Evolutionary conservation across 2,797 vertebrate genomes (phyloP).

Genomic region (Trachurus trachurus): DNA sequence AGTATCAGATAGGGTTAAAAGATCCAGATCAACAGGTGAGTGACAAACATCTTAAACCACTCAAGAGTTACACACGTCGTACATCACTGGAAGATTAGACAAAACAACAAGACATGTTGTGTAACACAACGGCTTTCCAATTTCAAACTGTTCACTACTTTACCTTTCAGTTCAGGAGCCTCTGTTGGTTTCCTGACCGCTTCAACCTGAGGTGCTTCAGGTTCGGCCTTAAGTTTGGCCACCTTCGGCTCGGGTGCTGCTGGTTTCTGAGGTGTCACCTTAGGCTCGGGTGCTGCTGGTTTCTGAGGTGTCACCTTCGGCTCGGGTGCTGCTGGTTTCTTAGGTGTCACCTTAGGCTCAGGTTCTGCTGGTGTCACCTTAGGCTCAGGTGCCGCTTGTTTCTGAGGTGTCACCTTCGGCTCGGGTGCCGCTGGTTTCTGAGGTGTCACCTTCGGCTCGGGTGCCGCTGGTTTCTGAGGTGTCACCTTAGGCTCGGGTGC

Average conservation of each 20-base stretch:
- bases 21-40: conserved; percentile 52
- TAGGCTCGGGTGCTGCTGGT: conserved; percentile 12
- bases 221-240: conserved; percentile 45
- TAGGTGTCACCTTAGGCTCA: background rate
- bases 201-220: conserved; percentile 28
- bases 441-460: conserved; percentile 51
- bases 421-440: conserved; percentile 16
- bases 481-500: conserved; percentile 26
- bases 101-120: conserved; percentile 6
- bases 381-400: conserved; percentile 8
- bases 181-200: conserved; percentile 70
- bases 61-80: conserved; percentile 24
- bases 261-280: conserved; percentile 29
- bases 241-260: background rate
- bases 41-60: background rate
- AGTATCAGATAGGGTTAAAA: conserved; percentile 4
- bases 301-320: conserved; percentile 32
- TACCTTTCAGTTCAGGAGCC: conserved; percentile 86
- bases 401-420: conserved; percentile 30
- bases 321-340: conserved; percentile 12
- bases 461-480: conserved; percentile 6
- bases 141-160: conserved; percentile 26
- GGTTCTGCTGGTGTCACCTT: conserved; percentile 5
- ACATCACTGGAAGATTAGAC: conserved; percentile 28
- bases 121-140: conserved; percentile 12